phyloP scores from a whole-genome alignment of 2,888 invertebrate species.

The Listrodromus nycthemerus region DNA sequence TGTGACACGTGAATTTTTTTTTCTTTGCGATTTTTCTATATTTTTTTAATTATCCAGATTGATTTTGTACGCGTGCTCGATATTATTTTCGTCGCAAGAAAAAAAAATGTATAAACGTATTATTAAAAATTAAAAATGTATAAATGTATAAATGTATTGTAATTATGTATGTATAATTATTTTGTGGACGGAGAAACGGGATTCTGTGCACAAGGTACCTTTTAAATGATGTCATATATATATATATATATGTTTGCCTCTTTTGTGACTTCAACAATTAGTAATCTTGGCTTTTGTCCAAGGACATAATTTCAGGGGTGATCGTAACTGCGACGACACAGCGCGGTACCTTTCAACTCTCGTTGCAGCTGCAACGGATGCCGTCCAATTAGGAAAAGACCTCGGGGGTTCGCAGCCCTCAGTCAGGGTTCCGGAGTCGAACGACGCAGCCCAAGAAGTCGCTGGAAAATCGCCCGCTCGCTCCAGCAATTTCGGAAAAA shows the following conservation, averaged over 20 bases:
- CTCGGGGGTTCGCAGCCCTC: slow-evolving; percentile 45
- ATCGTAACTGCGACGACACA: slow-evolving; percentile 51
- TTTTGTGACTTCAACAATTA: neutral
- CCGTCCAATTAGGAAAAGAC: slow-evolving; percentile 62
- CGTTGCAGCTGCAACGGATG: neutral
- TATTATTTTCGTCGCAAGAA: no score
- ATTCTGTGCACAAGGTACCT: no score
- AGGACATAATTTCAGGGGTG: slow-evolving; percentile 7
- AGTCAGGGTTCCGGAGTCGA: slow-evolving; percentile 27
- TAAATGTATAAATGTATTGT: no score
- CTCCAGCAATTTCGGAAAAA: slow-evolving; percentile 11
- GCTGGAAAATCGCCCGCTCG: neutral
- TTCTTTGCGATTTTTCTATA: no score
- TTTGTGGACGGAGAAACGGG: no score
- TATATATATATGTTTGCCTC: neutral
- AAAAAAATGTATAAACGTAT: no score
- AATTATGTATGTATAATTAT: no score
- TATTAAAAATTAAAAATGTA: no score
- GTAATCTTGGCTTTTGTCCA: neutral
- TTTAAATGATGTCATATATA: no score
- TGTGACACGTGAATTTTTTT: no score
- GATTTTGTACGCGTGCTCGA: no score
- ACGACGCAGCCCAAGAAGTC: slow-evolving; percentile 20
- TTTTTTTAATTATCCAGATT: no score
- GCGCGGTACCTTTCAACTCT: slow-evolving; percentile 13